Evolutionary conservation across 2,113 vertebrate genomes (phyloP), one percentile per base, ranked within the genome.

Genomic region (Ploceus nigricollis): DNA sequence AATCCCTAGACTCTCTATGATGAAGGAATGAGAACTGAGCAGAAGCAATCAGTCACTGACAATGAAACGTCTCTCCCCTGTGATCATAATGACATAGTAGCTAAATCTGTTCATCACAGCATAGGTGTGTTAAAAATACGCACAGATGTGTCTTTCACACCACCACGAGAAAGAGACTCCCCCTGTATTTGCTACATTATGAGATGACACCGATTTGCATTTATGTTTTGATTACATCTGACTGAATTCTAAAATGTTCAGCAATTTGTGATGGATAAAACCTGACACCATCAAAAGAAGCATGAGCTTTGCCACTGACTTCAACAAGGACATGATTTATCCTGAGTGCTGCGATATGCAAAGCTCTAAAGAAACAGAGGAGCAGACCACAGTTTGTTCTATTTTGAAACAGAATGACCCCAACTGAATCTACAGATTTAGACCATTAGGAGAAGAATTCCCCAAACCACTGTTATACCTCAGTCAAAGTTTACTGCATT

Each of bases 171-270:
- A 88, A 96, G 78, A 73, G 93, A 96, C 89, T 91, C 91, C 96
- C 57, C 73, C 88, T 53, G 25, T 90, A 93, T 96, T 95, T 95
- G 92, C 61, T 45, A 28, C 72, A 90, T 87, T 92, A 95, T 39
- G 51, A 95, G 73, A 90, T 81, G 65, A 94, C 48, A 93, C 45
- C 75, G 69, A 90, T 92, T 91, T 94, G 94, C 87, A 96, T 96
- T 88, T 91, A 30, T 92, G 92, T 95, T 95, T 96, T 96, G 91
- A 97, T 96, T 96, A 89, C 82, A 90, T 75, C 79, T 96, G 87
- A 96, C 90, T 93, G 90, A 83, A 92, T 93, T 93, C 78, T 71
- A 13, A 70, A 30, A 81, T 8, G 51, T 61, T 86, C 12, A 8
- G 72, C 72, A 95, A 63, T 86, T 58, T 90, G 71, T 63, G 54